Conservation (phyloP, 1,140 invertebrate genomes). For the Cecropterus lyciades region DNA sequence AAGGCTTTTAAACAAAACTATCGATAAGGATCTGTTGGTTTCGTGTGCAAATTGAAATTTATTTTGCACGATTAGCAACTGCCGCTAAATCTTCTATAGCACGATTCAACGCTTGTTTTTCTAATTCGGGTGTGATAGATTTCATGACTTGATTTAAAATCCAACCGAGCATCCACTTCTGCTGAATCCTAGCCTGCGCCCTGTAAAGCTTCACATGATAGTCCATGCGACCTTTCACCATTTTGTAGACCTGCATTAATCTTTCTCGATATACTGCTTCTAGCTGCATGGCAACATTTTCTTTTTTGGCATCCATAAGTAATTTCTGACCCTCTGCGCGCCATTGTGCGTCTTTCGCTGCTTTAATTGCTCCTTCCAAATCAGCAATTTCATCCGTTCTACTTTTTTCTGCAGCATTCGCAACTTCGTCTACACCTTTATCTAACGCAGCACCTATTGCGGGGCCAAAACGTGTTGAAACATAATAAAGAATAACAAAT, state of each 20-base stretch:
- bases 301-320: constrained; percentile 93
- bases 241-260: constrained; percentile 54
- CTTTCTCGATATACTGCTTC: constrained; percentile 93
- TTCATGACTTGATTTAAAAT: constrained; percentile 64
- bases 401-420: constrained; percentile 42
- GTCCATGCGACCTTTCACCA: constrained; percentile 60
- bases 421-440: constrained; percentile 88
- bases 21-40: neutral
- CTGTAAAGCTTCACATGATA: constrained; percentile 62
- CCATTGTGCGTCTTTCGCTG: constrained; percentile 90
- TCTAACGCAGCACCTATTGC: constrained; percentile 85
- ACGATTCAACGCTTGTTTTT: constrained; percentile 53
- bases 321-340: constrained; percentile 90
- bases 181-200: constrained; percentile 58
- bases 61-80: constrained; percentile 42
- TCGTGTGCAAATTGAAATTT: constrained; percentile 10
- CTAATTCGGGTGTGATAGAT: constrained; percentile 68
- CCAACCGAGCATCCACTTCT: constrained; percentile 74
- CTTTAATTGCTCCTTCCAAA: constrained; percentile 85
- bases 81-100: constrained; percentile 60
- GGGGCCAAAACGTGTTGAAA: constrained; percentile 90
- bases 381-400: constrained; percentile 47
- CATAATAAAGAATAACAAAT: constrained; percentile 87
- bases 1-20: neutral
- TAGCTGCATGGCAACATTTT: constrained; percentile 95